These are phyloP conservation scores for Botia almorhae DNA, from an alignment of 2,797 vertebrate genomes.

Conservation along the genomic window DNA sequence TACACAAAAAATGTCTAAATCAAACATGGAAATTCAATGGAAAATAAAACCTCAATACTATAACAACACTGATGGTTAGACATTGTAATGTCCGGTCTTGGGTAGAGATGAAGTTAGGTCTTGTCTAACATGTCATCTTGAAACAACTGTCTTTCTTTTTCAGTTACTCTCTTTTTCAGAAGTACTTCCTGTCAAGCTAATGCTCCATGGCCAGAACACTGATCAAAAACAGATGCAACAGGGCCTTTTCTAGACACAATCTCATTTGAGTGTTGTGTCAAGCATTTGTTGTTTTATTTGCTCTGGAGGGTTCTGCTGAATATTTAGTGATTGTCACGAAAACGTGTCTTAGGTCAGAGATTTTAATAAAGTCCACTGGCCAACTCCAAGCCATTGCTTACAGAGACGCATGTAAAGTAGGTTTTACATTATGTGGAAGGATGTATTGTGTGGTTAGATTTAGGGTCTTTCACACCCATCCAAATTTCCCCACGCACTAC, in stretches of 20 bases:
- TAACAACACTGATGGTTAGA: not conserved
- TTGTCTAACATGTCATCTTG: conserved; percentile 41
- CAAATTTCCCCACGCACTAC: conserved; percentile 41
- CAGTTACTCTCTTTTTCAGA: conserved; percentile 58
- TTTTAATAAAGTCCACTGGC: conserved; percentile 2
- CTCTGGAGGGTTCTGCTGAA: conserved; percentile 3
- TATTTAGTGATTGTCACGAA: conserved; percentile 8
- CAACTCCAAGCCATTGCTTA: conserved; percentile 12
- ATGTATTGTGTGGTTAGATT: conserved; percentile 2
- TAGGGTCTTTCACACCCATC: conserved; percentile 25
- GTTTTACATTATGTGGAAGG: conserved; percentile 12
- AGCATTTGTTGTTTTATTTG: not conserved
- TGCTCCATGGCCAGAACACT: conserved; percentile 50
- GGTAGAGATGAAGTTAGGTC: not conserved
- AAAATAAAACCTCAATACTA: not conserved
- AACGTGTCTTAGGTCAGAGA: not conserved
- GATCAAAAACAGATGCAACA: conserved; percentile 69
- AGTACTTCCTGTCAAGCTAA: conserved; percentile 51
- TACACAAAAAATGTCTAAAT: too few relatives aligned
- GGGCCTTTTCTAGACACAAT: conserved; percentile 26
- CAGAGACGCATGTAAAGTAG: not conserved
- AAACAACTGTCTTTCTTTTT: conserved; percentile 58
- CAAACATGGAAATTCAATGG: not conserved
- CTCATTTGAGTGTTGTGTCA: conserved; percentile 39
- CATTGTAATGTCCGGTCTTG: not conserved